phyloP scores from a whole-genome alignment of 2,888 invertebrate species.

The Ennomos erosarius region DNA sequence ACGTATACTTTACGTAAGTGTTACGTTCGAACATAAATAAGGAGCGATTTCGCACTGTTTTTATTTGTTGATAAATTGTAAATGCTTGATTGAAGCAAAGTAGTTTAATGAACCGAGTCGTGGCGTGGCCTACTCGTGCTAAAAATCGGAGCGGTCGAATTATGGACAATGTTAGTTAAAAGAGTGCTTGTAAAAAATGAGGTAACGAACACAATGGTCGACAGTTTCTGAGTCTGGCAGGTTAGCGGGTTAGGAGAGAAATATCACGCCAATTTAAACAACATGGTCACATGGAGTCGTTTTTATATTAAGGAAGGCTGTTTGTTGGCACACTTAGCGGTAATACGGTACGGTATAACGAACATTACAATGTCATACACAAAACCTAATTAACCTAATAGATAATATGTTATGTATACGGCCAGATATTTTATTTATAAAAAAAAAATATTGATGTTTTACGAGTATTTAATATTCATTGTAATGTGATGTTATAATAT shows the following conservation, averaged over 20 bases:
- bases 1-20: slow-evolving; percentile 32
- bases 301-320: slow-evolving; percentile 42
- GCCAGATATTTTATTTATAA: too few species aligned
- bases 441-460: too few species aligned
- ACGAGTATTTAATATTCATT: too few species aligned
- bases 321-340: slow-evolving; percentile 41
- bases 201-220: slow-evolving; percentile 64
- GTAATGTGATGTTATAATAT: background rate
- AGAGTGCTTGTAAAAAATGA: slow-evolving; percentile 61
- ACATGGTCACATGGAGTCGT: slow-evolving; percentile 21
- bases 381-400: slow-evolving; percentile 3
- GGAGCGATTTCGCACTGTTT: slow-evolving; percentile 9
- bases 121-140: slow-evolving; percentile 48
- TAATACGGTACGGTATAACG: slow-evolving; percentile 3
- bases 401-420: background rate
- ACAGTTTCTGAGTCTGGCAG: slow-evolving; percentile 47
- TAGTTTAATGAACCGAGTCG: slow-evolving; percentile 44
- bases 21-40: slow-evolving; percentile 24
- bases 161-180: slow-evolving; percentile 47
- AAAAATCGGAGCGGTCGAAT: slow-evolving; percentile 40
- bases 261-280: slow-evolving; percentile 38
- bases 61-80: slow-evolving; percentile 15
- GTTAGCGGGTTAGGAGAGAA: slow-evolving; percentile 66
- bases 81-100: slow-evolving; percentile 21
- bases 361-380: background rate